Evolutionary conservation across 1,140 invertebrate species (phyloP), one percentile per base, ranked within the genome.

Genomic region (Semibalanus balanoides): DNA sequence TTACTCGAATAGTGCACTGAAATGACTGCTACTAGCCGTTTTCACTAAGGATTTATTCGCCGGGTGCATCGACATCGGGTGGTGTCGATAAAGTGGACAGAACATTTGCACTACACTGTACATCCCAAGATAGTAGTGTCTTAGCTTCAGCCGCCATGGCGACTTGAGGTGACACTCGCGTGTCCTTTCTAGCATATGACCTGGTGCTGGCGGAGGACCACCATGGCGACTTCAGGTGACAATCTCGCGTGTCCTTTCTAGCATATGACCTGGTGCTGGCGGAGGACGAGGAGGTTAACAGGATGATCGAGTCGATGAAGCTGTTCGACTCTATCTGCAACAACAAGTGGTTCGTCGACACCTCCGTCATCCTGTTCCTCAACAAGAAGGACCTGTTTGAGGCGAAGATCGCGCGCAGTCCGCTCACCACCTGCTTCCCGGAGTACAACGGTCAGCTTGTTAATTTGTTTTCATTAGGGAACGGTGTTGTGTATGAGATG

Each of bases 301-400:
- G 90, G 74, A 92, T 92, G 91, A 93, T 96, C 82, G 95, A 97
- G 84, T 95, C 93, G 73, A 89, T 97, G 86, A 97, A 97, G 83
- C 85, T 97, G 40, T 97, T 97, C 85, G 96, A 98, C 85, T 93
- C 92, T 3, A 98, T 98, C 82, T 98, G 96, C 84, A 97, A 97
- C 85, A 97, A 95, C 83, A 97, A 97, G 85, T 98, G 95, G 95
- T 97, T 97, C 83, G 92, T 94, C 75, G 94, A 97, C 81, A 97
- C 96, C 27, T 97, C 95, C n/a, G 97, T 97, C 78, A 97, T 97
- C 82, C 86, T 98, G 74, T 98, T 98, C 84, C 86, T 98, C 31
- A 98, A 98, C 85, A 98, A 98, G 82, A 97, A 97, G 84, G 96
- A 98, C 89, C 86, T 98, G 75, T 98, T 98, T 83, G 93, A 96